Percentiles rank a stretch among this genome's conserved stretches.
Evolutionary conservation across 1,140 invertebrate species (phyloP).

Genomic region (Bombus consobrinus): DNA sequence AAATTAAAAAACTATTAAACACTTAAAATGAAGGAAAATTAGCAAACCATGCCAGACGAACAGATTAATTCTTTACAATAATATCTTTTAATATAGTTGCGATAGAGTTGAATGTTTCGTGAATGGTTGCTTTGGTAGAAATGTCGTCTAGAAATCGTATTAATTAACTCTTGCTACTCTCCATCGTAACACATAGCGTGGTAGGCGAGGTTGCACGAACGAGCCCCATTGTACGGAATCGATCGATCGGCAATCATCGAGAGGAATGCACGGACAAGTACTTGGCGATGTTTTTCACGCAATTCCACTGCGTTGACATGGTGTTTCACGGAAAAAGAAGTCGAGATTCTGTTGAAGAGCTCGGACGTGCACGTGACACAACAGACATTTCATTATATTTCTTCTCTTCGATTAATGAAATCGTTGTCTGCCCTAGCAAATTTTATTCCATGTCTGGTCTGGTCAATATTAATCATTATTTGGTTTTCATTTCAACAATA

Average conservation of each 20-base stretch:
- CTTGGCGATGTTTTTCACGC: conserved; percentile 19
- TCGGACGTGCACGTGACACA: not conserved
- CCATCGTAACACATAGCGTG: not conserved
- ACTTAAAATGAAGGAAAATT: too few relatives aligned
- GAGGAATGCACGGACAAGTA: conserved; percentile 39
- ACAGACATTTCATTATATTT: not conserved
- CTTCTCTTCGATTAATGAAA: not conserved
- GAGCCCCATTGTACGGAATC: conserved; percentile 20
- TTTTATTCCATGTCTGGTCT: too few relatives aligned
- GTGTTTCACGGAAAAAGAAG: not conserved
- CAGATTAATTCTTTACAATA: too few relatives aligned
- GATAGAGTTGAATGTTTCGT: not conserved
- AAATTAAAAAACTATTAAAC: not conserved
- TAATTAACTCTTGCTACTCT: conserved; percentile 15
- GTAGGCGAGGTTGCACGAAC: conserved; percentile 1
- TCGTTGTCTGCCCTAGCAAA: not conserved
- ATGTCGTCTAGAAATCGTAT: not conserved
- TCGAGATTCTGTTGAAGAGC: not conserved
- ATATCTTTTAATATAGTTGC: not conserved
- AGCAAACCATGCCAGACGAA: too few relatives aligned
- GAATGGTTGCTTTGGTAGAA: not conserved
- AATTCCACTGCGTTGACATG: conserved; percentile 16
- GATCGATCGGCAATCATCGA: conserved; percentile 49
- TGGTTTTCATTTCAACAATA: too few relatives aligned
- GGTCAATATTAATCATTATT: too few relatives aligned